Evolutionary conservation across 1,140 invertebrate genomes (phyloP), one percentile per base, ranked within the genome.

Genomic region (Lysiphlebus fabarum): DNA sequence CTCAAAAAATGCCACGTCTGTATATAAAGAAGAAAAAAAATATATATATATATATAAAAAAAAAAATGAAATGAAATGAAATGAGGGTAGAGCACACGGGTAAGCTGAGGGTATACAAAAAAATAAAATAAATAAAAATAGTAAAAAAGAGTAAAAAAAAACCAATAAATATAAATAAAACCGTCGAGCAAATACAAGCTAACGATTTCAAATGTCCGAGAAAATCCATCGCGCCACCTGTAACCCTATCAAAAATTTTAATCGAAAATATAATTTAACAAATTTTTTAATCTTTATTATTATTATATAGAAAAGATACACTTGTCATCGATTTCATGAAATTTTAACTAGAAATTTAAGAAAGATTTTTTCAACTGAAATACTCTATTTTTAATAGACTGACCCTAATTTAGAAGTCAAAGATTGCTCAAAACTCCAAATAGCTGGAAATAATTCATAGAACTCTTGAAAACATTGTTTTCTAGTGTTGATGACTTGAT

Each of bases 231-330:
- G 49, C 17, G 54, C 54, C 44, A 56, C 54, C 54, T 56, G 54
- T 56, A 48, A 56, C 54, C 49, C 49, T 4, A 17, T 4, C 10
- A 12, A 8, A 9, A 10, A 37, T 43, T 56, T 36, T 48, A 56
- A 56, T 56, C 42, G 43, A 36, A 56, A 56, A 56, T 56, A 56
- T 56, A 56, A 26, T 56, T 47, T 44, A 26, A 12, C 37, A n/a
- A n/a, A n/a, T n/a, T n/a, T n/a, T n/a, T n/a, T n/a, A n/a, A n/a
- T n/a, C n/a, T n/a, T n/a, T n/a, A n/a, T n/a, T n/a, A n/a, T n/a
- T n/a, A n/a, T n/a, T n/a, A n/a, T n/a, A n/a, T n/a, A n/a, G n/a
- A n/a, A n/a, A n/a, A n/a, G n/a, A n/a, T n/a, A n/a, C n/a, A n/a
- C n/a, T n/a, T n/a, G n/a, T n/a, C n/a, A n/a, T n/a, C n/a, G n/a